Conservation (phyloP, 1,140 invertebrate genomes). For the Drosophila orena region DNA sequence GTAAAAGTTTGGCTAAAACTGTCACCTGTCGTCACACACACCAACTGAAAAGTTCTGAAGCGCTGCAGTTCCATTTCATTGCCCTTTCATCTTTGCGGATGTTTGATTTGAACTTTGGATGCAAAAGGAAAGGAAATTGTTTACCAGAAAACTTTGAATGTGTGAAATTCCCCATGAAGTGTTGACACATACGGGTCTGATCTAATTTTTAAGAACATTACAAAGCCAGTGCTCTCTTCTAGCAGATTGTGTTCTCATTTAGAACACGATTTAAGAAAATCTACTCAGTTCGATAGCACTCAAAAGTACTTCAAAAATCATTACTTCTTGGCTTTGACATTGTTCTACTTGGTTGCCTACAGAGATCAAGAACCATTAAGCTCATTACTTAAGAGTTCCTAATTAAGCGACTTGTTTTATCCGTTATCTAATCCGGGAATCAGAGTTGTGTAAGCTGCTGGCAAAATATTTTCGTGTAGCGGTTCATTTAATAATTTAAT, state of each 20-base stretch:
- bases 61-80: background rate
- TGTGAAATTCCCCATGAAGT: slow-evolving; percentile 54
- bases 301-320: too few relatives aligned
- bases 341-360: background rate
- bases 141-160: slow-evolving; percentile 30
- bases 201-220: slow-evolving; percentile 21
- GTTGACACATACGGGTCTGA: slow-evolving; percentile 45
- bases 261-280: background rate
- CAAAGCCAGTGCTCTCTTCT: background rate
- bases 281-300: too few relatives aligned
- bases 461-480: slow-evolving; percentile 52
- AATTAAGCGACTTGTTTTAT: slow-evolving; percentile 55
- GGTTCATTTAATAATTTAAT: slow-evolving; percentile 79
- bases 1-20: slow-evolving; percentile 36
- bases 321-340: too few relatives aligned
- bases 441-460: slow-evolving; percentile 69
- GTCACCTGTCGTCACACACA: slow-evolving; percentile 54
- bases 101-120: slow-evolving; percentile 58
- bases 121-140: slow-evolving; percentile 55
- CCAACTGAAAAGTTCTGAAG: slow-evolving; percentile 30
- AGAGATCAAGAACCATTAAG: slow-evolving; percentile 1
- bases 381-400: slow-evolving; percentile 14
- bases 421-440: slow-evolving; percentile 71
- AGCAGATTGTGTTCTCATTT: background rate
- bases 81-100: slow-evolving; percentile 46